Conservation (phyloP, 2,113 vertebrate genomes). For the Plectropomus leopardus region DNA sequence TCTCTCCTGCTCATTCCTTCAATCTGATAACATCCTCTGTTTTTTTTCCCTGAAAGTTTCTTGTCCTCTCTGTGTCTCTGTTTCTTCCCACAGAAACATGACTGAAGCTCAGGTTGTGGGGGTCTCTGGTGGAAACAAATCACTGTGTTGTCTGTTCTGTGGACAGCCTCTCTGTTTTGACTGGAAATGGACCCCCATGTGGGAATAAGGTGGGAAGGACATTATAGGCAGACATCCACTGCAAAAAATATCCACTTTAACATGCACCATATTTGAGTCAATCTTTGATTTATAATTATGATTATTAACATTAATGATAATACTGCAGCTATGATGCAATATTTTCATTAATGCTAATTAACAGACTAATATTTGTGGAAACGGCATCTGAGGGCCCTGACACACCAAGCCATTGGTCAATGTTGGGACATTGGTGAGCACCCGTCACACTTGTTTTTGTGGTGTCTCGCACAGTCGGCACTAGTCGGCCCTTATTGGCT, state of each 20-base stretch:
- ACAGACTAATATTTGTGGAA: not conserved
- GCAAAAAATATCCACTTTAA: slow-evolving; percentile 29
- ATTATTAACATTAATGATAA: not conserved
- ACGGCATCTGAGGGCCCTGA: too few relatives aligned
- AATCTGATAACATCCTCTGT: slow-evolving; percentile 54
- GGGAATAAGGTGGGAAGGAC: slow-evolving; percentile 60
- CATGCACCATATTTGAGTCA: not conserved
- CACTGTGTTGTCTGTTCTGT: slow-evolving; percentile 38
- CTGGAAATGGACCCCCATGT: slow-evolving; percentile 77
- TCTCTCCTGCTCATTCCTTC: slow-evolving; percentile 48
- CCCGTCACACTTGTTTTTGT: too few relatives aligned
- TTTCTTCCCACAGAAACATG: slow-evolving; percentile 48
- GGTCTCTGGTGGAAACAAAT: slow-evolving; percentile 4
- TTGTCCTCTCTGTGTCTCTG: slow-evolving; percentile 33
- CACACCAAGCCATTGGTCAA: too few relatives aligned
- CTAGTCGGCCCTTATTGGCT: too few relatives aligned
- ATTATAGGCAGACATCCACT: slow-evolving; percentile 25
- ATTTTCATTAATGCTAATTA: too few relatives aligned
- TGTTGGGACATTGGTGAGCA: too few relatives aligned
- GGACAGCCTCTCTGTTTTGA: slow-evolving; percentile 68
- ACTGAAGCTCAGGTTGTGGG: slow-evolving; percentile 18
- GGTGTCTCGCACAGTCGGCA: too few relatives aligned
- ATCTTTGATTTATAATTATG: too few relatives aligned
- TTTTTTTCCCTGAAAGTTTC: slow-evolving; percentile 9
- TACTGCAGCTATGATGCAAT: too few relatives aligned